Evolutionary conservation across 2,797 vertebrate genomes (phyloP).

Genomic region (Microctenopoma stevenorrisi): DNA sequence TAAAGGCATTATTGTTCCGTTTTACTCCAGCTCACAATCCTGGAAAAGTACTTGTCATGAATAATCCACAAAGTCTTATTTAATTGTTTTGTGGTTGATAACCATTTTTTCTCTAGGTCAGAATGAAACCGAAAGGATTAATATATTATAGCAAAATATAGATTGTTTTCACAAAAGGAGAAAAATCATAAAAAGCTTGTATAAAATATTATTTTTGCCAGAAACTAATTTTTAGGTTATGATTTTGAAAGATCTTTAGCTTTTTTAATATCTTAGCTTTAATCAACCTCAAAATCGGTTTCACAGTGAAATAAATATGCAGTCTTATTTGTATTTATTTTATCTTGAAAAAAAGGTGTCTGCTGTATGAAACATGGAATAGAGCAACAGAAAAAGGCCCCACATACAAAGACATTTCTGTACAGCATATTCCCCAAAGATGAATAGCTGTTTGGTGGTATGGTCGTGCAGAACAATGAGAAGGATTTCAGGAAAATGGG

Average conservation of each 20-base stretch:
- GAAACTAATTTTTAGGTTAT: constrained; percentile 41
- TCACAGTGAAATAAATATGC: constrained; percentile 50
- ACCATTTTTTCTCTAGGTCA: constrained; percentile 33
- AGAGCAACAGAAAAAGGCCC: constrained; percentile 59
- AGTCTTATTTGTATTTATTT: constrained; percentile 48
- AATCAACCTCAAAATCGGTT: constrained; percentile 51
- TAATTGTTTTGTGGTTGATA: constrained; percentile 57
- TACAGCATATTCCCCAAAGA: constrained; percentile 85
- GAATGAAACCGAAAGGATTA: constrained; percentile 13
- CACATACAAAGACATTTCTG: constrained; percentile 83
- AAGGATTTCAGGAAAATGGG: constrained; percentile 87
- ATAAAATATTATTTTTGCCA: constrained; percentile 21
- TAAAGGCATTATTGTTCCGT: constrained; percentile 82
- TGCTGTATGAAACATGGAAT: constrained; percentile 59
- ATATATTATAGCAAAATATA: constrained; percentile 36
- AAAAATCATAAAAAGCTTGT: background rate
- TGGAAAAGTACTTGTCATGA: constrained; percentile 77
- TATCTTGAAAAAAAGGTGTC: constrained; percentile 54
- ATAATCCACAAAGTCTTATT: constrained; percentile 78
- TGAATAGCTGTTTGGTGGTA: constrained; percentile 84
- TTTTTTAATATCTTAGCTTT: background rate
- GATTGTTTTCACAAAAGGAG: constrained; percentile 13
- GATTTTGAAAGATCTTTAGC: constrained; percentile 43
- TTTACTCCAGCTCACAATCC: constrained; percentile 79
- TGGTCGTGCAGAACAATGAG: constrained; percentile 84